Evolutionary conservation across 2,113 vertebrate species (phyloP).

Genomic region (Saccopteryx bilineata): DNA sequence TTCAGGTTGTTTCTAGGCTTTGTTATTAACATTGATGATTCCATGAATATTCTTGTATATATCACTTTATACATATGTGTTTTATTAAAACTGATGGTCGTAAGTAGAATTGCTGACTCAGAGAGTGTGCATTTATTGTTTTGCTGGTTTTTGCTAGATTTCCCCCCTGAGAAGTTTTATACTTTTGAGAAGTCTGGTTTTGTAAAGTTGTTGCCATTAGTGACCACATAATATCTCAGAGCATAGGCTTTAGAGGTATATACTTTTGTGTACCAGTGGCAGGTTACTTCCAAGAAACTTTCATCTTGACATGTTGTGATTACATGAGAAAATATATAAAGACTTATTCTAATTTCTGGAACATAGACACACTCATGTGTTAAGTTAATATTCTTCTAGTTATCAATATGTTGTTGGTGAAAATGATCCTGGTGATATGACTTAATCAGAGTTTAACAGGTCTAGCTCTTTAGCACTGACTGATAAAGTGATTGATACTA

Average conservation of each 20-base stretch:
- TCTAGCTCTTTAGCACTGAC: background rate
- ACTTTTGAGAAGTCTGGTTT: background rate
- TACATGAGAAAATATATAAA: constrained; percentile 2
- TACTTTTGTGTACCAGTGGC: background rate
- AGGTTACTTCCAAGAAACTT: background rate
- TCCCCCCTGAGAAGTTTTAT: background rate
- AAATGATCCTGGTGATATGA: background rate
- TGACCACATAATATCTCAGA: background rate
- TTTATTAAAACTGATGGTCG: background rate
- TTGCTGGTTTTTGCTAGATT: background rate
- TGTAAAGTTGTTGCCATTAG: background rate
- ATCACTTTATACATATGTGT: background rate
- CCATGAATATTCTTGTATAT: background rate
- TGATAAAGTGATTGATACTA: background rate
- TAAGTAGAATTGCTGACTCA: background rate
- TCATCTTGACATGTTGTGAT: background rate
- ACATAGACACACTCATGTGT: background rate
- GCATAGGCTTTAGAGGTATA: background rate
- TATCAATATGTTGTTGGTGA: background rate
- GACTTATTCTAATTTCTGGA: background rate
- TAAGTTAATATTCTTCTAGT: background rate
- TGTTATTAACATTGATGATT: background rate
- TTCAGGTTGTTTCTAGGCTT: constrained; percentile 9
- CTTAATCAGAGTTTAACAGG: background rate
- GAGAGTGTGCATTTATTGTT: background rate